phyloP scores from a whole-genome alignment of 1,140 invertebrate genomes.

The Melanaphis sacchari region DNA sequence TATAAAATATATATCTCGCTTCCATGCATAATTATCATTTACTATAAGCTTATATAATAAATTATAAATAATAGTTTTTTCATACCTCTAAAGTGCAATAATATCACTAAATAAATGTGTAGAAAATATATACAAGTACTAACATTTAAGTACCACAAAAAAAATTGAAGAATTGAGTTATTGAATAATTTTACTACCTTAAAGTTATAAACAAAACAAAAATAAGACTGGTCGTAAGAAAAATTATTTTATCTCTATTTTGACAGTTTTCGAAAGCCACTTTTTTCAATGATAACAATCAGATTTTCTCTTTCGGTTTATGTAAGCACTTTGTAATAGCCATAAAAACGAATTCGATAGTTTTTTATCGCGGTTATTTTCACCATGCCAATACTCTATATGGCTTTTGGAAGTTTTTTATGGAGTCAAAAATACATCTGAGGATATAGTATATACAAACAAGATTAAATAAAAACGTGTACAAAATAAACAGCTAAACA shows the following conservation, averaged over 20 bases:
- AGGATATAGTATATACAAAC: background rate
- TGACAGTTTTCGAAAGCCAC: background rate
- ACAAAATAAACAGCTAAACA: background rate
- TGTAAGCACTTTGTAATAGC: conserved; percentile 11
- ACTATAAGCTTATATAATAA: too few relatives aligned
- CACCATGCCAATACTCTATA: background rate
- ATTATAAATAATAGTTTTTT: background rate
- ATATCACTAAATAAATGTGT: background rate
- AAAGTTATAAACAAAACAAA: background rate
- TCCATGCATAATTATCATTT: background rate
- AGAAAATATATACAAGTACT: background rate
- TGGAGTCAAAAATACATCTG: background rate
- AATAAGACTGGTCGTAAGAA: background rate
- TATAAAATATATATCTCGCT: background rate
- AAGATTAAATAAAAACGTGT: background rate
- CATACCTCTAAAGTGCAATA: background rate
- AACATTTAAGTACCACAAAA: background rate
- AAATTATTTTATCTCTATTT: background rate
- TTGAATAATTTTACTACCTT: background rate
- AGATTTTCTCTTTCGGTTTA: background rate
- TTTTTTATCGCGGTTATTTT: conserved; percentile 1
- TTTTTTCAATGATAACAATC: background rate
- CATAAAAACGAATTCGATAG: background rate
- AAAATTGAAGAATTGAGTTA: background rate
- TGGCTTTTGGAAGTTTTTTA: background rate